Evolutionary conservation across 2,113 vertebrate genomes (phyloP).

Genomic region (Anarhynchus alexandrinus): DNA sequence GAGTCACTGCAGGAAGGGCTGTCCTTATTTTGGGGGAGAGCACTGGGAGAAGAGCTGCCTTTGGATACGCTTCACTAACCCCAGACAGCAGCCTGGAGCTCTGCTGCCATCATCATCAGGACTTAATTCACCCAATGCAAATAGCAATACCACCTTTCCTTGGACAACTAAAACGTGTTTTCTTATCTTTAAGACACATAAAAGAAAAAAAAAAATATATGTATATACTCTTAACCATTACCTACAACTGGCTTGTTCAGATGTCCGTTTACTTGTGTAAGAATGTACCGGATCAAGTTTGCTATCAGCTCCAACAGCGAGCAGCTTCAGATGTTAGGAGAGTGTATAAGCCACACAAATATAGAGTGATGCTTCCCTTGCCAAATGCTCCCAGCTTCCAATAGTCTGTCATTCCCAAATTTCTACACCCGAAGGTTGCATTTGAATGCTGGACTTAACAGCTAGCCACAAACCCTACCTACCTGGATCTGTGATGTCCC

Average conservation of each 20-base stretch:
- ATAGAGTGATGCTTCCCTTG: not conserved
- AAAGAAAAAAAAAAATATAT: not conserved
- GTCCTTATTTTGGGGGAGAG: not conserved
- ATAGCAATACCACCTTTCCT: not conserved
- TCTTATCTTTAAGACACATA: not conserved
- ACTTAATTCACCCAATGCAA: not conserved
- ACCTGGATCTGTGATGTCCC: rapidly evolving
- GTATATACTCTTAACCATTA: not conserved
- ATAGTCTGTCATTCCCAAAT: not conserved
- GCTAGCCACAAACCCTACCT: not conserved
- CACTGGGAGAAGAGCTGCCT: not conserved
- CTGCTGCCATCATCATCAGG: not conserved
- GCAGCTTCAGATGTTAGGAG: not conserved
- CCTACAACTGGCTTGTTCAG: not conserved
- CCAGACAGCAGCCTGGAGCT: not conserved
- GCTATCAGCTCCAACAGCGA: rapidly evolving
- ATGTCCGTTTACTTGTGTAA: not conserved
- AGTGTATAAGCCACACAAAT: not conserved
- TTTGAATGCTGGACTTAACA: not conserved
- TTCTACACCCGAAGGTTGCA: not conserved
- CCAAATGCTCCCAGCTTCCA: not conserved
- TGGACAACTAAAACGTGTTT: not conserved
- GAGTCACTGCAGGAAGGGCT: not conserved
- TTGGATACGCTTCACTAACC: rapidly evolving
- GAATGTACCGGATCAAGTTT: not conserved